These are phyloP conservation scores for Triplophysa yarkandensis DNA, from an alignment of 2,797 vertebrate genomes.

Conservation along the genomic window DNA sequence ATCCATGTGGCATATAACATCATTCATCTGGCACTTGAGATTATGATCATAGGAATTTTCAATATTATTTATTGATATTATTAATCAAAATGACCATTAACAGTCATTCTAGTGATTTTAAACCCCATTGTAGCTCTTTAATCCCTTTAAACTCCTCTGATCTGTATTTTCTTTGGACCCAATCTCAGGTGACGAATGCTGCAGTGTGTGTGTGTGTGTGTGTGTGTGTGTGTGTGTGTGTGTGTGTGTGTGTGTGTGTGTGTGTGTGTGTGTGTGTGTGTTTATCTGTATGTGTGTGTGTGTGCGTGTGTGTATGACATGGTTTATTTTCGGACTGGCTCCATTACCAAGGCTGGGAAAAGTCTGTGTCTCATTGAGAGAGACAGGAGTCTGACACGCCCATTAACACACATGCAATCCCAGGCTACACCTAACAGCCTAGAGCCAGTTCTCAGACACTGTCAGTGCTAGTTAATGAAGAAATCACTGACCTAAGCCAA, in stretches of 20 bases:
- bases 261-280: conserved; percentile 36
- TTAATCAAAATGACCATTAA: background rate
- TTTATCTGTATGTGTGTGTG: conserved; percentile 37
- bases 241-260: conserved; percentile 35
- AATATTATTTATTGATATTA: background rate
- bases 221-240: too few relatives aligned
- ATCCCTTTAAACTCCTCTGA: too few relatives aligned
- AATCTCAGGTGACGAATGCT: conserved; percentile 34
- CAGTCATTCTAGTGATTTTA: conserved; percentile 13
- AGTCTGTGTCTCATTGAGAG: conserved; percentile 45
- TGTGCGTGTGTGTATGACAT: conserved; percentile 27
- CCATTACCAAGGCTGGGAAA: conserved; percentile 50
- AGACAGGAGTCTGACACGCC: conserved; percentile 46
- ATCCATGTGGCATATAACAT: background rate
- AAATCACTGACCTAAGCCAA: conserved; percentile 17
- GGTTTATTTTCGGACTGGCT: conserved; percentile 49
- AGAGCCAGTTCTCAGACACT: conserved; percentile 46
- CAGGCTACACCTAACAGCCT: conserved; percentile 50
- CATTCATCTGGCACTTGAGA: background rate
- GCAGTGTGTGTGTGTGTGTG: background rate
- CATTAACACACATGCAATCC: conserved; percentile 37
- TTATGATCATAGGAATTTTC: background rate
- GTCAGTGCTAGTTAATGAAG: conserved; percentile 37
- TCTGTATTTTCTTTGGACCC: background rate
- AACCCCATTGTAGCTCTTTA: conserved; percentile 17